These are phyloP conservation scores for Coendou prehensilis DNA, from an alignment of 2,797 vertebrate species.

Conservation along the genomic window DNA sequence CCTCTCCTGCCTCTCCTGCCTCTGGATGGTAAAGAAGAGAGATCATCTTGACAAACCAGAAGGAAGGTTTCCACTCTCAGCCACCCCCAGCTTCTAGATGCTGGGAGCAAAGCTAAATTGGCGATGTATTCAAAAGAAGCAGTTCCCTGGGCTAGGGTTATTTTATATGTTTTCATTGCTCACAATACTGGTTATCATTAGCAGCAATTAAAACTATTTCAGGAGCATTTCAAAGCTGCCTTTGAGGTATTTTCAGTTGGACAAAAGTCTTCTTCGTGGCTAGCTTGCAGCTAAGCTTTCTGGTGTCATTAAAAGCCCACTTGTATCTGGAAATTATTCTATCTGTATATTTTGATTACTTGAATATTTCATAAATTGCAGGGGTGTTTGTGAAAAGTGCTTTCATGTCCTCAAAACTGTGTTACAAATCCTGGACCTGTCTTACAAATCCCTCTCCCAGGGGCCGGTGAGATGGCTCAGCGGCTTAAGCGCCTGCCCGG, in stretches of 20 bases:
- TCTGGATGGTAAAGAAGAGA: neutral
- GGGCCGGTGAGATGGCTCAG: no score
- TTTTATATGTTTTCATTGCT: conserved; percentile 50
- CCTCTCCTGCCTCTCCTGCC: neutral
- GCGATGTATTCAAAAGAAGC: neutral
- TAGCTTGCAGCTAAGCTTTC: neutral
- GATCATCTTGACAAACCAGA: neutral
- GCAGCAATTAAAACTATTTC: conserved; percentile 76
- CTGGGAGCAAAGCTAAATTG: neutral
- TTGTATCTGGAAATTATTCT: conserved; percentile 26
- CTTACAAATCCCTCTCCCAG: neutral
- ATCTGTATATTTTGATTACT: conserved; percentile 20
- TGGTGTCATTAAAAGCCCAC: conserved; percentile 44
- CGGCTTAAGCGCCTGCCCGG: no score
- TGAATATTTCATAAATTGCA: conserved; percentile 5
- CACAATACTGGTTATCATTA: conserved; percentile 63
- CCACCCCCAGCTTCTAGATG: neutral
- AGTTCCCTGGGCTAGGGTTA: neutral
- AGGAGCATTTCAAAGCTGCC: conserved; percentile 72
- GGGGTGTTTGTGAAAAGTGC: conserved; percentile 39
- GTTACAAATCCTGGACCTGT: neutral
- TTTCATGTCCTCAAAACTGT: conserved; percentile 26
- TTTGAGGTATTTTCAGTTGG: conserved; percentile 73
- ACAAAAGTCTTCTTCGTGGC: neutral
- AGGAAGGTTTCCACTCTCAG: neutral